Conservation (phyloP, 2,113 vertebrate genomes). For the Lepisosteus osseus region DNA sequence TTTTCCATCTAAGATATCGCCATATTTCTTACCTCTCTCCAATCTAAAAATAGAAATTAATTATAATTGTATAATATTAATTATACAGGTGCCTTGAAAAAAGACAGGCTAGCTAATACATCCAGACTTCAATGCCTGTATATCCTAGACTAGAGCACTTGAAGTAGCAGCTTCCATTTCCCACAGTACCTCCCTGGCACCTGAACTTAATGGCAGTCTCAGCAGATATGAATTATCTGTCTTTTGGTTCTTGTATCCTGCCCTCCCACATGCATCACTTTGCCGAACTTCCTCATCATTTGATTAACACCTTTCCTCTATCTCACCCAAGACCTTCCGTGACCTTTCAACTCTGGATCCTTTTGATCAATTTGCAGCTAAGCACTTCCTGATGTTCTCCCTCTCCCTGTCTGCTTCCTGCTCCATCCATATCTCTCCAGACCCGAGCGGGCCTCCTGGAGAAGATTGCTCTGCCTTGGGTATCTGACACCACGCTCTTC, state of each 20-base stretch:
- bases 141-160: too few species aligned
- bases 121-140: too few species aligned
- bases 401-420: slow-evolving; percentile 52
- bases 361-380: slow-evolving; percentile 14
- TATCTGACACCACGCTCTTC: too few species aligned
- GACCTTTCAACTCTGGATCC: background rate
- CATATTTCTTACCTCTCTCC: too few species aligned
- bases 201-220: slow-evolving; percentile 42
- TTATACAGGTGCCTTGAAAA: too few species aligned
- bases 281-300: slow-evolving; percentile 33
- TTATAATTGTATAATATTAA: too few species aligned
- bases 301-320: slow-evolving; percentile 32
- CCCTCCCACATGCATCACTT: background rate
- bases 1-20: too few species aligned
- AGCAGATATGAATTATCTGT: slow-evolving; percentile 52
- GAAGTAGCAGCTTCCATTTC: too few species aligned
- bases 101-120: too few species aligned
- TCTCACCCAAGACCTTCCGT: background rate
- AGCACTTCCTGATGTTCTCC: slow-evolving; percentile 36
- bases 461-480: too few species aligned
- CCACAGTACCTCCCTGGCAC: slow-evolving; percentile 34
- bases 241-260: slow-evolving; percentile 29
- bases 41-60: too few species aligned
- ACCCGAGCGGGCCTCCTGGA: too few species aligned
- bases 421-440: background rate